phyloP scores from a whole-genome alignment of 2,113 vertebrate genomes.

The Campylorhamphus procurvoides region DNA sequence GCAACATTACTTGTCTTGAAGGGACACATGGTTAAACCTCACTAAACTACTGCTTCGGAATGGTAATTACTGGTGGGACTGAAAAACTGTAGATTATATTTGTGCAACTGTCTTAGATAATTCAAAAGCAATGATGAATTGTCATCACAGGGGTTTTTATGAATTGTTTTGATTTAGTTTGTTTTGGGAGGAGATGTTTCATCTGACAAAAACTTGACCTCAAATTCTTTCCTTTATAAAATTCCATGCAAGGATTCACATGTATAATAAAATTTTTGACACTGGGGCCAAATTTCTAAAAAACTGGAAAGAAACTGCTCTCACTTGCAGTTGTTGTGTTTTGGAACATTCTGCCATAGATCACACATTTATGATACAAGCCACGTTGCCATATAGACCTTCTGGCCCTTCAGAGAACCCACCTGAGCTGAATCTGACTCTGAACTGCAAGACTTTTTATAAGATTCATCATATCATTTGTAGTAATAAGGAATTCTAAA shows the following conservation, averaged over 20 bases:
- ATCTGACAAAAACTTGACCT: not conserved
- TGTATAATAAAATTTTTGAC: fast-evolving
- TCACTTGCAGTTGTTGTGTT: too few relatives aligned
- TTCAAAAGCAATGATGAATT: not conserved
- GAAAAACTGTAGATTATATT: not conserved
- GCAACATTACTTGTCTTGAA: not conserved
- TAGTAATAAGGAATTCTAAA: not conserved
- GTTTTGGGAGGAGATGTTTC: not conserved
- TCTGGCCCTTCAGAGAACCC: not conserved
- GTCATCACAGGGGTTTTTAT: not conserved
- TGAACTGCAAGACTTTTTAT: not conserved
- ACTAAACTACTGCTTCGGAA: not conserved
- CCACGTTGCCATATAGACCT: not conserved
- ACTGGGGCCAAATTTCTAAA: not conserved
- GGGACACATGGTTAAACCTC: not conserved
- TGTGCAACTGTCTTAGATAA: not conserved
- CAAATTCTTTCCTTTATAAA: not conserved
- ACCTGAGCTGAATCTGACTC: fast-evolving
- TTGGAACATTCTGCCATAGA: not conserved
- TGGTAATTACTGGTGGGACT: too few relatives aligned
- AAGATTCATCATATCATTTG: not conserved
- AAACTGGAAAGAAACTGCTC: not conserved
- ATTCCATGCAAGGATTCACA: not conserved
- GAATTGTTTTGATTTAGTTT: not conserved
- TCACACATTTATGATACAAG: not conserved